Conservation (phyloP, 2,797 vertebrate species). For the Paedocypris micromegethes region DNA sequence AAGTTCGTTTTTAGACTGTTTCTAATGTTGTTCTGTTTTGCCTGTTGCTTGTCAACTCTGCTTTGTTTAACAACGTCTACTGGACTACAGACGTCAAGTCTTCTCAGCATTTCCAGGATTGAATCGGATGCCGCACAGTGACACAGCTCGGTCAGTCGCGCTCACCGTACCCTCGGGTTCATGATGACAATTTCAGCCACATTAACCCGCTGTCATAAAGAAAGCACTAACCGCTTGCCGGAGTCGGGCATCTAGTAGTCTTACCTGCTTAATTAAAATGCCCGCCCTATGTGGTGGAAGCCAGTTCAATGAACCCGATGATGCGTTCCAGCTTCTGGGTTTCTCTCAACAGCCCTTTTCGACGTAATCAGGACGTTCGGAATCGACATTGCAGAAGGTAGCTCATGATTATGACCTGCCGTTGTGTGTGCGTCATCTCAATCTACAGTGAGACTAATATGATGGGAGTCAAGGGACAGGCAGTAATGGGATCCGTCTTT, state of each 20-base stretch:
- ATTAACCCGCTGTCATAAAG: constrained; percentile 15
- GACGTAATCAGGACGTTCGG: constrained; percentile 28
- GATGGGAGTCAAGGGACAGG: constrained; percentile 24
- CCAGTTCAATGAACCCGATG: constrained; percentile 24
- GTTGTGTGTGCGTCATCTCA: constrained; percentile 7
- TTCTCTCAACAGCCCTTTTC: constrained; percentile 13
- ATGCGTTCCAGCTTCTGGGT: constrained; percentile 31
- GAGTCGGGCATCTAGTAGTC: background rate
- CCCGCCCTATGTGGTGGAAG: constrained; percentile 3
- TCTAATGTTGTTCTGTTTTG: too few species aligned
- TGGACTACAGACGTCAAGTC: constrained; percentile 2
- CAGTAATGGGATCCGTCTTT: constrained; percentile 30
- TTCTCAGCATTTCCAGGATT: background rate
- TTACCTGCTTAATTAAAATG: constrained; percentile 25
- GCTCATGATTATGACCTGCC: constrained; percentile 33
- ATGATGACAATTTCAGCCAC: background rate
- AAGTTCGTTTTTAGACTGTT: too few species aligned
- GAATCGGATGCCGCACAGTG: background rate
- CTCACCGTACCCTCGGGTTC: constrained; percentile 3
- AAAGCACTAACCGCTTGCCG: background rate
- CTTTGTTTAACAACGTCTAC: constrained; percentile 6
- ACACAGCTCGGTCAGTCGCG: background rate
- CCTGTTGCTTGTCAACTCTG: background rate
- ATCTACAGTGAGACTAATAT: constrained; percentile 22
- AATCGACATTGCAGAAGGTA: constrained; percentile 14